Percentiles rank a stretch among this genome's conserved stretches.
These are phyloP conservation scores for Myotis myotis DNA, from an alignment of 2,797 vertebrate species.

Conservation along the genomic window DNA sequence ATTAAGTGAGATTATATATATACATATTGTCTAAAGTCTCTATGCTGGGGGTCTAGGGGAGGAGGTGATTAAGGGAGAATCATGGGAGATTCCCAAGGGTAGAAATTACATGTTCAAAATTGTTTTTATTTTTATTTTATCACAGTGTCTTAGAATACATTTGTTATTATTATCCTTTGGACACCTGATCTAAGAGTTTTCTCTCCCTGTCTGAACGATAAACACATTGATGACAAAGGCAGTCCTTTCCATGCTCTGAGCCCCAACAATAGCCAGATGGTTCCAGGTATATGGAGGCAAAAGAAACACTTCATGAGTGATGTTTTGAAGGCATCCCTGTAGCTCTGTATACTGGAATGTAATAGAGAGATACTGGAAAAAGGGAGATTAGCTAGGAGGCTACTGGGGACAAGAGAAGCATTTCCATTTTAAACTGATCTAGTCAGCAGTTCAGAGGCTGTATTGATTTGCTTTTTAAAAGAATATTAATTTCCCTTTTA, in stretches of 20 bases:
- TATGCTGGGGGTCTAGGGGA: rapidly evolving
- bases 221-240: neutral
- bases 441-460: slow-evolving; percentile 74
- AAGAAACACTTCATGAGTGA: neutral
- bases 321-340: neutral
- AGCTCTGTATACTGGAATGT: neutral
- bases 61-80: neutral
- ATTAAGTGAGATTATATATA: neutral
- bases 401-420: slow-evolving; percentile 50
- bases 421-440: slow-evolving; percentile 69
- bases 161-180: neutral
- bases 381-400: neutral
- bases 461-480: slow-evolving; percentile 75
- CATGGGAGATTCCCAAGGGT: neutral
- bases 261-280: neutral
- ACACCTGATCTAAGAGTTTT: neutral
- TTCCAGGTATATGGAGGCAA: neutral
- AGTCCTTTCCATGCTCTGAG: neutral
- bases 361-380: neutral
- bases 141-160: neutral
- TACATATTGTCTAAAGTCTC: neutral
- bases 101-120: neutral
- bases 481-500: slow-evolving; percentile 73
- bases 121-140: neutral
- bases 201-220: neutral